phyloP scores from a whole-genome alignment of 2,888 invertebrate species.

The Atethmia centrago region DNA sequence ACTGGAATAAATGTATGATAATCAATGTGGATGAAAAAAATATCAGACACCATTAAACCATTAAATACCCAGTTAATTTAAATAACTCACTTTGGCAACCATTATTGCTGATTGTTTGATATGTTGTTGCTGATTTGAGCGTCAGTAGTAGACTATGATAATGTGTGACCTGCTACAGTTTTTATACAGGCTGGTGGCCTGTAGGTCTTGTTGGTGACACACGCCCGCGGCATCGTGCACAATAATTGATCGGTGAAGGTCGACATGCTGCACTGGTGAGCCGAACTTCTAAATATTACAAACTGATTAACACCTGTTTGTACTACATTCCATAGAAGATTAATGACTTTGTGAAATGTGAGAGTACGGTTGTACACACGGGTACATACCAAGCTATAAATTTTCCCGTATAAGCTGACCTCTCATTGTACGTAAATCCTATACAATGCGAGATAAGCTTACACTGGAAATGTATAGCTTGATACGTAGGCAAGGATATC shows the following conservation, averaged over 20 bases:
- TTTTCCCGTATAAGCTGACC: too few relatives aligned
- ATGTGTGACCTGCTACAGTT: slow-evolving; percentile 71
- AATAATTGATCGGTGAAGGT: slow-evolving; percentile 57
- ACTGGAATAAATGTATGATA: neutral
- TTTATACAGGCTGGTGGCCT: slow-evolving; percentile 76
- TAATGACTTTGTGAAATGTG: neutral
- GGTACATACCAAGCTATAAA: too few relatives aligned
- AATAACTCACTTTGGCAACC: slow-evolving; percentile 80
- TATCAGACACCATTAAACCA: too few relatives aligned
- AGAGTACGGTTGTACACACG: neutral
- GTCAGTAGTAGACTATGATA: slow-evolving; percentile 77
- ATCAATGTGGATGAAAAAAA: neutral
- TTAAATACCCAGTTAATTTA: too few relatives aligned
- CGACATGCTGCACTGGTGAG: too few relatives aligned
- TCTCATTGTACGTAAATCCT: too few relatives aligned
- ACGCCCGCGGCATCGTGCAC: slow-evolving; percentile 38
- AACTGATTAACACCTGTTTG: too few relatives aligned
- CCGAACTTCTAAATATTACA: too few relatives aligned
- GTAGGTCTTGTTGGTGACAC: slow-evolving; percentile 44
- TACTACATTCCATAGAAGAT: too few relatives aligned
- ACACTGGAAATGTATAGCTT: too few relatives aligned
- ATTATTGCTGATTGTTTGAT: slow-evolving; percentile 64
- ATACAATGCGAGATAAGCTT: too few relatives aligned
- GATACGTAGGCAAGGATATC: too few relatives aligned
- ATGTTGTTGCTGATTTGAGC: slow-evolving; percentile 74